Base-by-base conservation (phyloP, 1,140 invertebrate genomes). In the Watersipora subatra region DNA sequence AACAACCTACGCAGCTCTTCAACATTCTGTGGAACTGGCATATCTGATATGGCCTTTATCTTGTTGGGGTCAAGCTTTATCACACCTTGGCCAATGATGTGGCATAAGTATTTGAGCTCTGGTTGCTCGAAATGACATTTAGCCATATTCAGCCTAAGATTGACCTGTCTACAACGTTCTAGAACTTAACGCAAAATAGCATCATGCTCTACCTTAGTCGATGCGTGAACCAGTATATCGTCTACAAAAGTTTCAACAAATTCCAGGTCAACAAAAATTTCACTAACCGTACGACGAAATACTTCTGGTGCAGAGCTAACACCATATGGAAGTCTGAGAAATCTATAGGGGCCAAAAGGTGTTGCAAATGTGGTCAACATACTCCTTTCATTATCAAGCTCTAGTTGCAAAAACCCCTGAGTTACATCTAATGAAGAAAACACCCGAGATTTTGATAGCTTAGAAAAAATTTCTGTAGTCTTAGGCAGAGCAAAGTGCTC, bases 401-500 rank as follows among this genome's bases (percentile, higher is more conserved):
- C 34, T 55, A 66, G 19, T 12, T 65, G 29, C 67, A 66, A 22
- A 26, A 70, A 7, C 69, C 55, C 65, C 1, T 19, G 57, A 26
- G 29, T 30, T 22, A 68, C 56, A 17, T 69, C 67, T n/a, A 69
- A 25, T 17, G 28, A 62, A 1, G 57, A 61, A 25, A 69, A 66
- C 2, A 59, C 26, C 28, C 57, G 65, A 1, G 65, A 67, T 24
- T 57, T 25, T 22, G 25, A n/a, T 19, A 70, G n/a, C 7, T 27
- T 58, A 17, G 20, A 28, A 46, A 24, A 61, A 27, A 28, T 64
- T 30, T 63, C 66, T 25, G 64, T 62, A 25, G 22, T 63, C 12
- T 61, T 64, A 19, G 63, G 66, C 15, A 69, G 57, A 28, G 61
- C 26, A 28, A 66, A 68, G 28, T 71, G 71, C 26, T 68, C 64